These are phyloP conservation scores for Suillia variegata DNA, from an alignment of 2,888 invertebrate species.

Conservation along the genomic window DNA sequence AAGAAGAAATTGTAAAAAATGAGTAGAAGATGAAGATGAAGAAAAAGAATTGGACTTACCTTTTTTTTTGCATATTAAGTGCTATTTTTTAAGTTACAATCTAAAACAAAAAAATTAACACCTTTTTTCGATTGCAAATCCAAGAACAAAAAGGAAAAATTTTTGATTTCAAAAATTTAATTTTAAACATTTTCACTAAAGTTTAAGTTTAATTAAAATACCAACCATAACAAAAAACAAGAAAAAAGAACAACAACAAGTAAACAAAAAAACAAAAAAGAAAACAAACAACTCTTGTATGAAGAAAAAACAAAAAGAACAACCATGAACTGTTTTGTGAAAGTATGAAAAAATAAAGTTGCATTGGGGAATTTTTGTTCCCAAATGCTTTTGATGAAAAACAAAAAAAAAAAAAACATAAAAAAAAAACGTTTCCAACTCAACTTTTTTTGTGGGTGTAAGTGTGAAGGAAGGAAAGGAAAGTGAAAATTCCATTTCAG, in stretches of 20 bases:
- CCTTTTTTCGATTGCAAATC: neutral
- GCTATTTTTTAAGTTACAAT: no score
- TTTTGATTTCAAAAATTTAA: neutral
- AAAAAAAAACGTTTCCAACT: no score
- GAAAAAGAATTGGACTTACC: no score
- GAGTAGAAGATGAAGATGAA: no score
- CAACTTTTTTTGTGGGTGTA: neutral
- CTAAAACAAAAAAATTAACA: neutral
- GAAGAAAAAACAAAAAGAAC: no score
- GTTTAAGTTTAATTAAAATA: neutral
- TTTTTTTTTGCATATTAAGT: no score
- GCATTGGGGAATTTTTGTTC: neutral
- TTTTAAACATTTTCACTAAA: no score
- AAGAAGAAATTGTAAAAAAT: constrained; percentile 11
- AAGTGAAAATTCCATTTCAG: no score
- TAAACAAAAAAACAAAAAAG: no score
- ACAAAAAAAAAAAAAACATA: neutral
- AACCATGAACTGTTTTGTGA: neutral
- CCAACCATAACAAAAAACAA: neutral
- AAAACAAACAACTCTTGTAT: neutral
- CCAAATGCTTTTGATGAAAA: neutral
- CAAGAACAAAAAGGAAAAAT: neutral
- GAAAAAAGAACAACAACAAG: neutral
- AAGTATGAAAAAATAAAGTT: neutral
- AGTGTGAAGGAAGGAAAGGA: no score